Percentiles rank a stretch among this genome's conserved stretches.
Evolutionary conservation across 2,888 invertebrate genomes (phyloP).

Genomic region (Drosophila prostipennis): DNA sequence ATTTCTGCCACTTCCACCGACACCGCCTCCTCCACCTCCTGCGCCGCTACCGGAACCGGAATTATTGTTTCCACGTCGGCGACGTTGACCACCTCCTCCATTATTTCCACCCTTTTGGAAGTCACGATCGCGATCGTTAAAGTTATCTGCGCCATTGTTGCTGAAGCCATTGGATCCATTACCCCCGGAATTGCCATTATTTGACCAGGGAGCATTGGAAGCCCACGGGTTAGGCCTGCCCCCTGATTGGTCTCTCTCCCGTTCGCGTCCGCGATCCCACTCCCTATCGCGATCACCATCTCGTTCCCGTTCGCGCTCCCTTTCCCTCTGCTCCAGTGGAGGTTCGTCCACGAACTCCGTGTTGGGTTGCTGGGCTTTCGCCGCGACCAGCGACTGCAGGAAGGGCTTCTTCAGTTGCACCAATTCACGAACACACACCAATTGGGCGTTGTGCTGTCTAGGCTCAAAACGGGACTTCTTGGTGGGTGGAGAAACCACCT

Average conservation of each 20-base stretch:
- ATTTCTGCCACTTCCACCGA: conserved; percentile 49
- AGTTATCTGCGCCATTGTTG: conserved; percentile 50
- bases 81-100: conserved; percentile 58
- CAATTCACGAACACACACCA: conserved; percentile 81
- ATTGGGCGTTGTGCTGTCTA: conserved; percentile 82
- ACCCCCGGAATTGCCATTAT: conserved; percentile 56
- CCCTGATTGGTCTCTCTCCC: conserved; percentile 26
- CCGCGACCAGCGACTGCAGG: conserved; percentile 76
- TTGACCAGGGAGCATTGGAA: conserved; percentile 61
- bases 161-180: conserved; percentile 38
- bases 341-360: conserved; percentile 62
- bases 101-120: conserved; percentile 55
- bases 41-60: conserved; percentile 36
- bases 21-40: conserved; percentile 27
- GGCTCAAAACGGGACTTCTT: conserved; percentile 83
- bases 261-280: conserved; percentile 9
- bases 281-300: conserved; percentile 52
- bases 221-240: conserved; percentile 75
- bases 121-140: conserved; percentile 62
- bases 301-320: conserved; percentile 48
- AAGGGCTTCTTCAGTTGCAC: conserved; percentile 80
- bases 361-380: conserved; percentile 79
- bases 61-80: conserved; percentile 67
- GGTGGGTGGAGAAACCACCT: conserved; percentile 72
- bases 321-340: conserved; percentile 56